Conservation (phyloP, 2,113 vertebrate species). For the Xenus cinereus region DNA sequence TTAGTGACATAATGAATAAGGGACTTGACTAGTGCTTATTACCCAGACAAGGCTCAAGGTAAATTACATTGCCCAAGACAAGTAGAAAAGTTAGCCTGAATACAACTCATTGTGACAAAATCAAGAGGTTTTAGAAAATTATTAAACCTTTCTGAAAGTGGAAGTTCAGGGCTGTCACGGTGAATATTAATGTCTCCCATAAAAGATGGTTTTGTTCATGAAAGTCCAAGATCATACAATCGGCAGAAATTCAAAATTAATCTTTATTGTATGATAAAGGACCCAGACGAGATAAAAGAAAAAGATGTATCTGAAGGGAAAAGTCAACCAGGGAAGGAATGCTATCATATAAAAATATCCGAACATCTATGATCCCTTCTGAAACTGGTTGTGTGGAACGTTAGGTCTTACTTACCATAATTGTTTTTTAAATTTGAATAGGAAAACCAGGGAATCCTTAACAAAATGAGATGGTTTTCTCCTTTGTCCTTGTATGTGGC, state of each 20-base stretch:
- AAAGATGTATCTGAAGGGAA: not conserved
- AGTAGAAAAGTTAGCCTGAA: constrained; percentile 1
- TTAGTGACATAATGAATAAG: constrained; percentile 27
- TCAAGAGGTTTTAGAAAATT: constrained; percentile 59
- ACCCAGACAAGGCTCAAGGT: not conserved
- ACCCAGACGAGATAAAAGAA: not conserved
- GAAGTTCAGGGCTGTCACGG: not conserved
- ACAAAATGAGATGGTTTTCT: not conserved
- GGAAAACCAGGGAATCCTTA: not conserved
- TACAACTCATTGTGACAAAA: constrained; percentile 55
- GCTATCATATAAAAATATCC: not conserved
- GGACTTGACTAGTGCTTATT: not conserved
- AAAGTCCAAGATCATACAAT: constrained; percentile 38
- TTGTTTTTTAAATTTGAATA: not conserved
- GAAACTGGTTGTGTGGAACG: not conserved
- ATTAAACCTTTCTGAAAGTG: constrained; percentile 44
- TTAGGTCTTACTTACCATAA: not conserved
- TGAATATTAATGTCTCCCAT: constrained; percentile 51
- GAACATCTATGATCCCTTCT: not conserved
- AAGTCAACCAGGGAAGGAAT: constrained; percentile 1
- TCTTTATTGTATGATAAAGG: constrained; percentile 41
- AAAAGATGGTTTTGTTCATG: constrained; percentile 33
- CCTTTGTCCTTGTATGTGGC: not conserved
- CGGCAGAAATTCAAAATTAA: constrained; percentile 58
- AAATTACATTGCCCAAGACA: not conserved